These are phyloP conservation scores for Anthopleura xanthogrammica DNA, from an alignment of 92 coral and sea anemone genomes.

Conservation along the genomic window DNA sequence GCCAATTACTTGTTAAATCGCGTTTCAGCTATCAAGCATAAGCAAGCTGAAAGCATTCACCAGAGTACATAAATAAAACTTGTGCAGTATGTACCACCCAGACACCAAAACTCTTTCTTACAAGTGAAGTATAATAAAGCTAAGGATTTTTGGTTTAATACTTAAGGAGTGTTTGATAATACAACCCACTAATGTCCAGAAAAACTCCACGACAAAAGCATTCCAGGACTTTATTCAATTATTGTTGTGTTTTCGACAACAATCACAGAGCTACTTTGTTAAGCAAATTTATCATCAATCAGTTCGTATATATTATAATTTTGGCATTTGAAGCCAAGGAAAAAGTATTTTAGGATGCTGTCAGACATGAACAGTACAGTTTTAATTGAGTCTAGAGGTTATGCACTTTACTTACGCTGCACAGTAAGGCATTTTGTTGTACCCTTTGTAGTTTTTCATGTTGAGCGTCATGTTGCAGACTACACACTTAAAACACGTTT, in stretches of 20 bases:
- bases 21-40: background rate
- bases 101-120: background rate
- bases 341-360: background rate
- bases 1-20: background rate
- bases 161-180: background rate
- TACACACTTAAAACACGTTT: conserved; percentile 81
- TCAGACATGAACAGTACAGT: background rate
- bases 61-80: background rate
- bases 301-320: background rate
- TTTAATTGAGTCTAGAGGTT: background rate
- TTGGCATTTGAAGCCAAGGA: background rate
- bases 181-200: background rate
- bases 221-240: background rate
- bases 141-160: background rate
- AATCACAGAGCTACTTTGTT: background rate
- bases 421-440: conserved; percentile 87
- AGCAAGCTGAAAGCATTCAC: background rate
- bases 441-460: conserved; percentile 98
- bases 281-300: background rate
- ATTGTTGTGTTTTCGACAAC: background rate
- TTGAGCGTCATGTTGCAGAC: conserved; percentile 86
- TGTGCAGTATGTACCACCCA: background rate
- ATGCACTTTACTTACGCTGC: conserved; percentile 58
- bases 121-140: background rate
- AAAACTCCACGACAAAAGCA: background rate